phyloP scores from a whole-genome alignment of 2,113 vertebrate genomes.

The Noturus placidus region DNA sequence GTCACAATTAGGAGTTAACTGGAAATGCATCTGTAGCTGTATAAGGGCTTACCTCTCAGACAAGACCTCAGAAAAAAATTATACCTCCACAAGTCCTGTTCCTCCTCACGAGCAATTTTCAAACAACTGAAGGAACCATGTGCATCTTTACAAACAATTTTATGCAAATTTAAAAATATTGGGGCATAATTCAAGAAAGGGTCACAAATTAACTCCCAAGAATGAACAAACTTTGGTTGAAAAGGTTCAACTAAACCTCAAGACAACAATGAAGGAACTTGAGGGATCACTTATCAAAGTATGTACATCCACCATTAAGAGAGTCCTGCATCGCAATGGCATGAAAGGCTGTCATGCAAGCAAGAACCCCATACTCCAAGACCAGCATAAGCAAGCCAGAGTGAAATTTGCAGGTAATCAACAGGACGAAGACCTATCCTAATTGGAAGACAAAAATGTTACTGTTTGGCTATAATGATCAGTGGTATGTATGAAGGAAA shows the following conservation, averaged over 20 bases:
- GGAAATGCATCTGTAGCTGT: background rate
- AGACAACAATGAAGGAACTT: background rate
- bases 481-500: background rate
- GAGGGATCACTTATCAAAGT: background rate
- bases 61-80: background rate
- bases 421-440: background rate
- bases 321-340: background rate
- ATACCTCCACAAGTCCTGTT: background rate
- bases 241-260: background rate
- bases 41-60: no score
- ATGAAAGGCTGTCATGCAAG: background rate
- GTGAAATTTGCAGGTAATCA: background rate
- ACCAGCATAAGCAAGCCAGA: background rate
- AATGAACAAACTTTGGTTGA: background rate
- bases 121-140: background rate
- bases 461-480: no score
- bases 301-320: background rate
- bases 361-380: background rate
- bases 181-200: background rate
- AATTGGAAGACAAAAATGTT: background rate
- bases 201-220: background rate
- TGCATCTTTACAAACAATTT: background rate
- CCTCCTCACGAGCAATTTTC: background rate
- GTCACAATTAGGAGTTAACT: background rate
- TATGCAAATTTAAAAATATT: background rate